Conservation (phyloP, 2,888 invertebrate genomes). For the Parasteatoda lunata region DNA sequence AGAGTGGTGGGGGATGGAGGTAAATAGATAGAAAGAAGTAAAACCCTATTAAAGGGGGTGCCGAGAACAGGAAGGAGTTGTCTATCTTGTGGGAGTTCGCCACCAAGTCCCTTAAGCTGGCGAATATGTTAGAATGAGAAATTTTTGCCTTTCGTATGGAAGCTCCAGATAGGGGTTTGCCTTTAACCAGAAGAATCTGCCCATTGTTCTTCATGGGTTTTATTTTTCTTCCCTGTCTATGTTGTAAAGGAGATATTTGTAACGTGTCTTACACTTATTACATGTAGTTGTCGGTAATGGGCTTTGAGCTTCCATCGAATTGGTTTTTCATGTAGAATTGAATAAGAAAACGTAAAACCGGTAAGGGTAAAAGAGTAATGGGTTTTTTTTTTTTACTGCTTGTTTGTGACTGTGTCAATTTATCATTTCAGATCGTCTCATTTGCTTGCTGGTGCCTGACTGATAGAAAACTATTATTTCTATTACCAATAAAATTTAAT, state of each 20-base stretch:
- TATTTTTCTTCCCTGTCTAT: constrained; percentile 5
- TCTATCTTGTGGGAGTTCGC: constrained; percentile 61
- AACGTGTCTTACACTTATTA: constrained; percentile 25
- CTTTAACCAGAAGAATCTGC: constrained; percentile 63
- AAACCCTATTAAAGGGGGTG: constrained; percentile 53
- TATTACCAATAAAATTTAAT: too few species aligned
- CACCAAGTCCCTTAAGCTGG: constrained; percentile 63
- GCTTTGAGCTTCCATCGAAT: background rate
- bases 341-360: constrained; percentile 12
- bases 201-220: constrained; percentile 57
- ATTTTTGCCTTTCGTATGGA: constrained; percentile 25
- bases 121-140: constrained; percentile 68
- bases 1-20: background rate
- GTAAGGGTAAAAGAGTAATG: too few species aligned
- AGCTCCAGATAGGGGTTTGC: constrained; percentile 62
- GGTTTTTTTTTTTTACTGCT: too few species aligned
- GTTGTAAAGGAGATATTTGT: constrained; percentile 47
- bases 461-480: too few species aligned
- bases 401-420: too few species aligned
- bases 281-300: constrained; percentile 19
- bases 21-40: constrained; percentile 13
- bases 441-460: too few species aligned
- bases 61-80: constrained; percentile 36
- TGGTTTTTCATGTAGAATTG: background rate
- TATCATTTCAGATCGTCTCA: too few species aligned